A percentile compares a stretch with the other conserved stretches of the same genome.
phyloP scores from a whole-genome alignment of 2,888 invertebrate species.

The Rutpela maculata region DNA sequence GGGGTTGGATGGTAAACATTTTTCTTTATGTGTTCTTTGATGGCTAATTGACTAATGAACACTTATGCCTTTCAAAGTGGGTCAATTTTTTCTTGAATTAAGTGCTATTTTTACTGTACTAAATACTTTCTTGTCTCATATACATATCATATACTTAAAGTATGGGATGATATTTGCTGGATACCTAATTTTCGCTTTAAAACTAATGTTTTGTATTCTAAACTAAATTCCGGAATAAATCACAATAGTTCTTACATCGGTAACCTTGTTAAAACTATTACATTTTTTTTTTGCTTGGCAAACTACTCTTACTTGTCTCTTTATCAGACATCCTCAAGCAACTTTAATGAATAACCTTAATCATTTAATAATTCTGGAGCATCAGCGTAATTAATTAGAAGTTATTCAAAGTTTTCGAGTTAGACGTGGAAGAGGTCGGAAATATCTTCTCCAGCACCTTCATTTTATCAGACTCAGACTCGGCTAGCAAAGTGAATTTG shows the following conservation, averaged over 20 bases:
- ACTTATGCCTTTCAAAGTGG: no score
- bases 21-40: no score
- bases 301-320: constrained; percentile 12
- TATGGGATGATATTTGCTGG: no score
- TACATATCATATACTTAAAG: no score
- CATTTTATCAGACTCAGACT: constrained; percentile 21
- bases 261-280: not conserved
- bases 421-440: constrained; percentile 27
- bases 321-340: constrained; percentile 33
- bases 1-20: no score
- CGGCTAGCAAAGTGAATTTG: constrained; percentile 20
- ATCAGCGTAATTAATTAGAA: constrained; percentile 38
- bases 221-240: not conserved
- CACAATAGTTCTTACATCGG: not conserved
- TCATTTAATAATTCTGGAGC: constrained; percentile 37
- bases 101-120: no score
- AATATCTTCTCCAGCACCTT: constrained; percentile 27
- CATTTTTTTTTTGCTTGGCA: constrained; percentile 7
- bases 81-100: no score
- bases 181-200: no score
- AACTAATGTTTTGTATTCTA: not conserved
- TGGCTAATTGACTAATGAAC: no score
- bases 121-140: no score
- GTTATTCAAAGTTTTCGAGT: constrained; percentile 27
- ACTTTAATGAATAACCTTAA: constrained; percentile 34